Base-by-base conservation (phyloP, 2,797 vertebrate genomes). In the Vireo griseus region DNA sequence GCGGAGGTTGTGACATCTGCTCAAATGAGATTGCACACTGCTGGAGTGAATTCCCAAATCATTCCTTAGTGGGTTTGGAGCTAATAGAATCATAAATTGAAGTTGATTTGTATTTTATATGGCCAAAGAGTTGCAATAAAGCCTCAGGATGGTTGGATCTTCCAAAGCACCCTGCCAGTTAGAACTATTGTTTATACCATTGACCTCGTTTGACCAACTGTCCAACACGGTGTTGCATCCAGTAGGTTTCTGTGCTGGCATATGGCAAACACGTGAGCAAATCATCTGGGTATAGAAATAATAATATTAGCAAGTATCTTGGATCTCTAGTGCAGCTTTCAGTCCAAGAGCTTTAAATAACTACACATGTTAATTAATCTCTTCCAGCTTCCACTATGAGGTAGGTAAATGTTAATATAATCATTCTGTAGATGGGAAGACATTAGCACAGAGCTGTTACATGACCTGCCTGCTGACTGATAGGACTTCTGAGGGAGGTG, bases 321-420 rank as follows among this genome's bases (percentile, higher is more conserved):
- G 48, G 92, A 54, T 57, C 40, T 73, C 68, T 50, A 61, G 54
- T 0, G 0, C 59, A 91, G 68, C 52, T 85, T 88, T 80, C 80
- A 92, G 25, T 35, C 45, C 58, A 90, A 88, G 44, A 88, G 33
- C 59, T 95, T 84, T 78, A 84, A 92, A 73, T 84, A 94, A 84
- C 52, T 61, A n/a, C 71, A 87, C 25, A 31, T 45, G 59, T 85
- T 93, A 90, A 90, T 96, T 92, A 87, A 89, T 68, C 29, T 89
- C 52, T 82, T 95, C 50, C 63, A 91, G 71, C 74, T 85, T 79
- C 59, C 66, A 48, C 55, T 79, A 1, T 29, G 77, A 82, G 48
- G 35, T 74, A 58, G 62, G n/a, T 77, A 68, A 83, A 88, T 61
- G 52, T 59, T 63, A 80, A 54, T 86, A 35, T 20, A 37, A 67